Conservation (phyloP, 2,888 invertebrate species). For the Thera britannica region DNA sequence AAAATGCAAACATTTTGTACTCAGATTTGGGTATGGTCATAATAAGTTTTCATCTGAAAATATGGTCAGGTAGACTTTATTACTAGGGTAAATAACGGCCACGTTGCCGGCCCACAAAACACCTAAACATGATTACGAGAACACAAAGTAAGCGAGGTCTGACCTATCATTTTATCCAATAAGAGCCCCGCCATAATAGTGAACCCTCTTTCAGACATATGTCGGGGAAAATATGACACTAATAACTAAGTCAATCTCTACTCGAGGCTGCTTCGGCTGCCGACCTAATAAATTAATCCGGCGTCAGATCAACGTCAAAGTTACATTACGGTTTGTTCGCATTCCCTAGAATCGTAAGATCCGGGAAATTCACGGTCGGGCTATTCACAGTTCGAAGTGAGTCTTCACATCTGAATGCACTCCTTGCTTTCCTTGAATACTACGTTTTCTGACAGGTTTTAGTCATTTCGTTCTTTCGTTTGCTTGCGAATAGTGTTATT, state of each 20-base stretch:
- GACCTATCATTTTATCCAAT: constrained; percentile 45
- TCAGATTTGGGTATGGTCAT: constrained; percentile 7
- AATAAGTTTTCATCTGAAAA: constrained; percentile 25
- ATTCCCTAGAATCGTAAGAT: constrained; percentile 27
- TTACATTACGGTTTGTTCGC: constrained; percentile 51
- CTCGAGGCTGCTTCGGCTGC: constrained; percentile 52
- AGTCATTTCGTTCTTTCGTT: constrained; percentile 7
- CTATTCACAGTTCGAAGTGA: constrained; percentile 28
- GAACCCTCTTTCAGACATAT: constrained; percentile 58
- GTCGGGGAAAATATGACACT: constrained; percentile 68
- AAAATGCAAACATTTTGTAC: neutral
- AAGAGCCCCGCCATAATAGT: constrained; percentile 49
- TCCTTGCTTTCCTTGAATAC: constrained; percentile 17
- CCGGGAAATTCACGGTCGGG: constrained; percentile 32
- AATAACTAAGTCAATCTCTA: constrained; percentile 70
- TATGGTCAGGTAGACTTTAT: constrained; percentile 21
- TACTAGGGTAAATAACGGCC: constrained; percentile 23
- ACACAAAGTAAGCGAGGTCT: constrained; percentile 40
- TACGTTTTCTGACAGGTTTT: constrained; percentile 16
- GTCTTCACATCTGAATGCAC: constrained; percentile 28
- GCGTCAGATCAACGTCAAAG: constrained; percentile 74
- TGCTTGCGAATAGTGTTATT: neutral
- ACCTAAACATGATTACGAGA: constrained; percentile 41
- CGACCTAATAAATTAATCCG: constrained; percentile 75
- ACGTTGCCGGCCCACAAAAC: constrained; percentile 23